These are phyloP conservation scores for Pseudochaenichthys georgianus DNA, from an alignment of 2,797 vertebrate genomes.

Conservation along the genomic window DNA sequence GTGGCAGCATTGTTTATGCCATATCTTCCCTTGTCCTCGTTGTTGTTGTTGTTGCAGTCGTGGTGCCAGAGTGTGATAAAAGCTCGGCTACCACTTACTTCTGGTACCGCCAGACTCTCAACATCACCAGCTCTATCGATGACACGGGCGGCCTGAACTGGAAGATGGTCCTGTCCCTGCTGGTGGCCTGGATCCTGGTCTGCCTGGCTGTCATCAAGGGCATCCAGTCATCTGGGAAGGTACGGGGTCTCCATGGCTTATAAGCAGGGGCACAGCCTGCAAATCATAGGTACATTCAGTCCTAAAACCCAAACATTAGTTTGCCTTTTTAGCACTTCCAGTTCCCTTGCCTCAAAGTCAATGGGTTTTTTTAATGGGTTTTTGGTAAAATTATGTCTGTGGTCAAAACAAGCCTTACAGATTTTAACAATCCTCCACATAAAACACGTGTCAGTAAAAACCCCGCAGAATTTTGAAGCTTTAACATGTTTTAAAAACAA, in stretches of 20 bases:
- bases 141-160: conserved; percentile 96
- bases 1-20: not conserved
- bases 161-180: conserved; percentile 96
- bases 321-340: no score
- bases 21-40: not conserved
- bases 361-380: no score
- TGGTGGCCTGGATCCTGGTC: conserved; percentile 95
- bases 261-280: conserved; percentile 9
- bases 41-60: conserved; percentile 77
- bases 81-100: conserved; percentile 98
- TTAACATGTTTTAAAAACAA: no score
- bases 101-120: conserved; percentile 96
- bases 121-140: conserved; percentile 95
- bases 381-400: no score
- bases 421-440: no score
- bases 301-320: no score
- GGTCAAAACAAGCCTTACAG: no score
- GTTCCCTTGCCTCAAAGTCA: no score
- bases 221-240: conserved; percentile 92
- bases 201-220: conserved; percentile 96
- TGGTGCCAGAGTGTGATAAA: conserved; percentile 95
- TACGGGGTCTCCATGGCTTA: conserved; percentile 32
- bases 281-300: not conserved
- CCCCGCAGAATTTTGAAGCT: no score
- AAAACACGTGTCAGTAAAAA: no score